Conservation (phyloP, 2,113 vertebrate genomes). For the Pollachius pollachius region DNA sequence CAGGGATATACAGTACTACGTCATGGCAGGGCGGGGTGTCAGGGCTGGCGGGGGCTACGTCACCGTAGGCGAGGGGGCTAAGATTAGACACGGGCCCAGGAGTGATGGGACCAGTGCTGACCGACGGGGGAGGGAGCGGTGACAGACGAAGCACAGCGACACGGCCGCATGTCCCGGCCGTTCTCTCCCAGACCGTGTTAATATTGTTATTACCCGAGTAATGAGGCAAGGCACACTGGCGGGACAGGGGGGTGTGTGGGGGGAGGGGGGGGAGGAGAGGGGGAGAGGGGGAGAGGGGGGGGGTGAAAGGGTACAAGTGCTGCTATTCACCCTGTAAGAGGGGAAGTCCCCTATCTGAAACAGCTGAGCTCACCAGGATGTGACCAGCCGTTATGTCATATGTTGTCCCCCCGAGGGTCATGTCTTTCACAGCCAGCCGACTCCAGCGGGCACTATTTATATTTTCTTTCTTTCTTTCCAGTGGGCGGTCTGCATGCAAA, state of each 20-base stretch:
- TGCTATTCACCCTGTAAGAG: slow-evolving; percentile 27
- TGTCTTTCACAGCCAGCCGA: no score
- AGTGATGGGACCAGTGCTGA: slow-evolving; percentile 46
- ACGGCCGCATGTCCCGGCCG: slow-evolving; percentile 22
- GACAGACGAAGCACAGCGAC: slow-evolving; percentile 56
- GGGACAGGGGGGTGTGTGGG: not conserved
- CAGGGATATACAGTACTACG: no score
- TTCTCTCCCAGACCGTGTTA: slow-evolving; percentile 19
- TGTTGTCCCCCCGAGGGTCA: slow-evolving; percentile 19
- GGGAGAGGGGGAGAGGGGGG: slow-evolving; percentile 22
- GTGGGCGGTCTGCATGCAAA: no score
- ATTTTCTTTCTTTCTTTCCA: no score
- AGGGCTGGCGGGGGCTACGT: no score
- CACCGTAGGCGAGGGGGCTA: slow-evolving; percentile 36
- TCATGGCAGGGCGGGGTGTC: no score
- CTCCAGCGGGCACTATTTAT: no score
- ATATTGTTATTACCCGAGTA: slow-evolving; percentile 50
- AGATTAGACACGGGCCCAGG: slow-evolving; percentile 42
- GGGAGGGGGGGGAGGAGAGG: no score
- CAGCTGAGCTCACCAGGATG: slow-evolving; percentile 64
- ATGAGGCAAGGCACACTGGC: slow-evolving; percentile 42
- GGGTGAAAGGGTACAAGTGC: slow-evolving; percentile 27
- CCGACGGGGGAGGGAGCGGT: slow-evolving; percentile 16
- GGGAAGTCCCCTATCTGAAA: slow-evolving; percentile 52
- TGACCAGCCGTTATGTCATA: slow-evolving; percentile 67